Conservation (phyloP, 2,888 invertebrate genomes). For the Itoplectis maculator region DNA sequence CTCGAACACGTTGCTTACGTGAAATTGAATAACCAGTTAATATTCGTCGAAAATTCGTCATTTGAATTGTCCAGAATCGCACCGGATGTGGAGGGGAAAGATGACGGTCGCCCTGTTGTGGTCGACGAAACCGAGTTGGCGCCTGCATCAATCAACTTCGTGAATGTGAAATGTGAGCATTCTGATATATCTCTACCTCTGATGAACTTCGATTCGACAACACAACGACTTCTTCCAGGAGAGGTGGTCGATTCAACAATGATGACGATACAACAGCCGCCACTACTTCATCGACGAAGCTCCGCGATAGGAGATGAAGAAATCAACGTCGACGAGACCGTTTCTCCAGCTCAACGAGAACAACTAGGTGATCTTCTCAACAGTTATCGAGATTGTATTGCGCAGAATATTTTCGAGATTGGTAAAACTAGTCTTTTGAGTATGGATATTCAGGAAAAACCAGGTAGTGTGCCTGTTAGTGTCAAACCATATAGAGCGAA, state of each 20-base stretch:
- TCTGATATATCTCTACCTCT: background rate
- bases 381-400: slow-evolving; percentile 50
- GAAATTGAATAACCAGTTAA: slow-evolving; percentile 52
- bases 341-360: background rate
- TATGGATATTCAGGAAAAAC: slow-evolving; percentile 64
- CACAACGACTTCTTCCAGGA: background rate
- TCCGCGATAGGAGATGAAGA: background rate
- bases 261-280: too few species aligned
- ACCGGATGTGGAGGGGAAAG: background rate
- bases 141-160: slow-evolving; percentile 56
- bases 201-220: background rate
- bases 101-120: background rate
- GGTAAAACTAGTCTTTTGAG: slow-evolving; percentile 42
- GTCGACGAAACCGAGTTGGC: background rate
- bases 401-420: slow-evolving; percentile 50
- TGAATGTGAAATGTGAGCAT: slow-evolving; percentile 3
- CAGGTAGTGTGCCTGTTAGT: slow-evolving; percentile 26
- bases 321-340: background rate
- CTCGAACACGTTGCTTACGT: slow-evolving; percentile 30
- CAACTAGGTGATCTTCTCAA: slow-evolving; percentile 23
- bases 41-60: background rate
- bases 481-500: slow-evolving; percentile 50
- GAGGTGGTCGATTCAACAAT: background rate
- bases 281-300: too few species aligned
- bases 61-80: background rate